Percentiles rank a stretch among this genome's conserved stretches.
These are phyloP conservation scores for Pogonognathellus flavescens DNA, from an alignment of 1,140 invertebrate species.

Conservation along the genomic window DNA sequence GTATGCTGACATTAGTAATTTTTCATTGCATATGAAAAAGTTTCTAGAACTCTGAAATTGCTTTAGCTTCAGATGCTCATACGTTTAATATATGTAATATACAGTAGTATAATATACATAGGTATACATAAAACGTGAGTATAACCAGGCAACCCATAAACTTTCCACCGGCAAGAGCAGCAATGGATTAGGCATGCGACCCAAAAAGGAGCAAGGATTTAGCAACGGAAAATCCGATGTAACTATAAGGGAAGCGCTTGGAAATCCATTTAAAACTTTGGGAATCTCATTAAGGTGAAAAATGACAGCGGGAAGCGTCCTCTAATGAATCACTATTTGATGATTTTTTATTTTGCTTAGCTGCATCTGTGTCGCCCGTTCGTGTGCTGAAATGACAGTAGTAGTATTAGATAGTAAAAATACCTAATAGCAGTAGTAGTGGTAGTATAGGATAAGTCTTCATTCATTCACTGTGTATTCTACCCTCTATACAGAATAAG, in stretches of 20 bases:
- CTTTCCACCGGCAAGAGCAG: neutral
- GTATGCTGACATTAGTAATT: neutral
- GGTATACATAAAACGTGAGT: neutral
- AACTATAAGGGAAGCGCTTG: conserved; percentile 22
- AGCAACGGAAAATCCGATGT: neutral
- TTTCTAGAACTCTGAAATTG: neutral
- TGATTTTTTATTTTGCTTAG: conserved; percentile 27
- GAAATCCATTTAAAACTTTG: conserved; percentile 34
- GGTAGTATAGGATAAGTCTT: neutral
- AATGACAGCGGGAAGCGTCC: conserved; percentile 29
- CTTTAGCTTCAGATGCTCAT: neutral
- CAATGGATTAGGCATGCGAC: neutral
- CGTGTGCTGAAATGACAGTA: neutral
- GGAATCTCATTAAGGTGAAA: conserved; percentile 33
- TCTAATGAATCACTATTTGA: conserved; percentile 34
- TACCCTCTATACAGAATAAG: neutral
- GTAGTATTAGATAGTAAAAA: conserved; percentile 10
- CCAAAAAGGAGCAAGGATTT: neutral
- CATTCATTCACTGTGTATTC: neutral
- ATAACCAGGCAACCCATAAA: neutral
- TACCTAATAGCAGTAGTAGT: neutral
- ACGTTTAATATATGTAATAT: neutral
- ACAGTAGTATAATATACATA: no score
- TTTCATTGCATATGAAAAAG: conserved; percentile 23
- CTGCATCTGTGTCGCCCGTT: conserved; percentile 7